These are phyloP conservation scores for Pipistrellus pygmaeus DNA, from an alignment of 2,797 vertebrate genomes.

Conservation along the genomic window DNA sequence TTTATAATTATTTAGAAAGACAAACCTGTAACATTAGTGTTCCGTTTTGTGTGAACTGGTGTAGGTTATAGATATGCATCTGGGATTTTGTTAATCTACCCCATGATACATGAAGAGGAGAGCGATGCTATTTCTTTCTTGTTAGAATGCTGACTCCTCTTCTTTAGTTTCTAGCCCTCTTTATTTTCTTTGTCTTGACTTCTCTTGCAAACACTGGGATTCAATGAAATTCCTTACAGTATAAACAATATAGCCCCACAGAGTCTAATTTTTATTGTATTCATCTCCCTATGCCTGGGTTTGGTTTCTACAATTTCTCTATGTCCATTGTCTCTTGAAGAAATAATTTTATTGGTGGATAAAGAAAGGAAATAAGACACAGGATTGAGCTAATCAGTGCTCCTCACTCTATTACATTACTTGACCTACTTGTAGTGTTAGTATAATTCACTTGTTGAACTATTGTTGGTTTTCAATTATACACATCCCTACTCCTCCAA, in stretches of 20 bases:
- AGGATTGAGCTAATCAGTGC: rapidly evolving
- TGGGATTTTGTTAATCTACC: neutral
- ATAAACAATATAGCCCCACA: neutral
- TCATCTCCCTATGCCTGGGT: neutral
- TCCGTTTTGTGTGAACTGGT: neutral
- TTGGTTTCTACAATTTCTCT: neutral
- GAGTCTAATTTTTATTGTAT: neutral
- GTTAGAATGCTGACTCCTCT: neutral
- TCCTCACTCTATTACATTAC: neutral
- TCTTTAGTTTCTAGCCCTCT: rapidly evolving
- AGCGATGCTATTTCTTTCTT: neutral
- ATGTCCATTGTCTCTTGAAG: neutral
- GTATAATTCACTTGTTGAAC: neutral
- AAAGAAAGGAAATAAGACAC: neutral
- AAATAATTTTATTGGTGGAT: neutral
- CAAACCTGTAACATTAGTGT: neutral
- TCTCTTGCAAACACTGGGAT: neutral
- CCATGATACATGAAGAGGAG: rapidly evolving
- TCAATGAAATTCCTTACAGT: neutral
- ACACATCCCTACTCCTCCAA: neutral
- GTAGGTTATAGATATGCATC: neutral
- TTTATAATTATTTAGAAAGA: constrained; percentile 55
- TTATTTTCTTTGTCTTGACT: neutral
- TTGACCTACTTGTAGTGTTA: neutral
- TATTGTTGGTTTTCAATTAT: neutral